Conservation (phyloP, 2,888 invertebrate genomes). For the Tyria jacobaeae region DNA sequence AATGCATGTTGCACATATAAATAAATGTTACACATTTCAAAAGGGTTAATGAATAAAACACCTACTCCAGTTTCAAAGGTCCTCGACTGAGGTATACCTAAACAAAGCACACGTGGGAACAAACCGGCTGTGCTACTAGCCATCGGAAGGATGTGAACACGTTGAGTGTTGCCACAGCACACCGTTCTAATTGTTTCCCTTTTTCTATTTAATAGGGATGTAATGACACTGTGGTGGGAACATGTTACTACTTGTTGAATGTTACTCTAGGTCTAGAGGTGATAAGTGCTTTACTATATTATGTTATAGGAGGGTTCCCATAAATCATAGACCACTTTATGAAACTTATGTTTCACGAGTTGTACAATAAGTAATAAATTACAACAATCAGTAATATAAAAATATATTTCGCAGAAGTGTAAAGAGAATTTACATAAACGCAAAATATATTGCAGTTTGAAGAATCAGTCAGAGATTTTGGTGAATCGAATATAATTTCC, state of each 20-base stretch:
- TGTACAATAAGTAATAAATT: too few relatives aligned
- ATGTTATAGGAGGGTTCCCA: background rate
- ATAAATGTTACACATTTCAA: background rate
- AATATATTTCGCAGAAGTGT: background rate
- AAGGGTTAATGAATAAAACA: conserved; percentile 21
- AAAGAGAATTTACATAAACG: background rate
- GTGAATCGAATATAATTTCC: background rate
- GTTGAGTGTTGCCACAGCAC: conserved; percentile 52
- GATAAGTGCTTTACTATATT: background rate
- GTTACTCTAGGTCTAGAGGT: conserved; percentile 19
- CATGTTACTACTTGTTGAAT: conserved; percentile 25
- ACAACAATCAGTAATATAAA: too few relatives aligned
- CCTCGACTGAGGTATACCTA: conserved; percentile 54
- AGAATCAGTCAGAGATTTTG: background rate
- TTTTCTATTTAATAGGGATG: conserved; percentile 54
- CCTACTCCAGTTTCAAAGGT: conserved; percentile 16
- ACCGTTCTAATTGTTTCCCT: conserved; percentile 71
- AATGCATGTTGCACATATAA: too few relatives aligned
- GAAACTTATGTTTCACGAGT: too few relatives aligned
- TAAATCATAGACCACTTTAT: background rate
- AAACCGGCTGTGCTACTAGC: conserved; percentile 20
- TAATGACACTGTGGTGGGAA: conserved; percentile 47
- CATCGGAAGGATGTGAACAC: conserved; percentile 72
- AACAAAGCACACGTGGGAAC: conserved; percentile 50
- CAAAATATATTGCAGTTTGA: background rate